Percentiles rank a stretch among this genome's conserved stretches.
phyloP scores from a whole-genome alignment of 2,113 vertebrate genomes.

The Seriola dumerili region DNA sequence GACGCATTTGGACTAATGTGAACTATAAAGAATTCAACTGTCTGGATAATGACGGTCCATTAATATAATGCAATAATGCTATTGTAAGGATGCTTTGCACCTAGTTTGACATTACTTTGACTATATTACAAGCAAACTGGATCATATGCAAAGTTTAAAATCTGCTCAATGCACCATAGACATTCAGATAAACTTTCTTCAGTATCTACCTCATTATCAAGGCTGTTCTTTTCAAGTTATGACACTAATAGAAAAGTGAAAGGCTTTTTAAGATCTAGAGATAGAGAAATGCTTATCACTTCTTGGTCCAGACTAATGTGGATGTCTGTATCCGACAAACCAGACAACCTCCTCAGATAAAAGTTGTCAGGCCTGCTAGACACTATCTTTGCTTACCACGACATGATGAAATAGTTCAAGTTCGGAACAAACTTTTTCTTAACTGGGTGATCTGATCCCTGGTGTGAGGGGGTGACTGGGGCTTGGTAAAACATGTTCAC shows the following conservation, averaged over 20 bases:
- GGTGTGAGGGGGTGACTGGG: not conserved
- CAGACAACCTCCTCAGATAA: slow-evolving; percentile 23
- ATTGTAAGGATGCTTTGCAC: not conserved
- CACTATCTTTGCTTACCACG: not conserved
- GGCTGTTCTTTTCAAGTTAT: slow-evolving; percentile 15
- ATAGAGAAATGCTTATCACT: slow-evolving; percentile 15
- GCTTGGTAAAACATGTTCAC: not conserved
- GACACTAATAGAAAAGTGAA: not conserved
- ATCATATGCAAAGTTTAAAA: not conserved
- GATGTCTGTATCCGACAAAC: slow-evolving; percentile 35
- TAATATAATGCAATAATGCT: no score
- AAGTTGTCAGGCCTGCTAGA: slow-evolving; percentile 8
- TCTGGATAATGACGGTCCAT: not conserved
- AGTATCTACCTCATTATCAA: slow-evolving; percentile 4
- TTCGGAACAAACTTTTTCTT: not conserved
- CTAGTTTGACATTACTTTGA: not conserved
- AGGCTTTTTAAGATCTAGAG: slow-evolving; percentile 1
- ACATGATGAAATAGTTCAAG: not conserved
- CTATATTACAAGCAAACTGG: not conserved
- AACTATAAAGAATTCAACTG: slow-evolving; percentile 5
- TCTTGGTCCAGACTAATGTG: slow-evolving; percentile 16
- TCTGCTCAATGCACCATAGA: not conserved
- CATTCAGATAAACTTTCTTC: not conserved
- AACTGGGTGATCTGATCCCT: not conserved
- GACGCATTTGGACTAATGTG: slow-evolving; percentile 11